phyloP scores from a whole-genome alignment of 2,888 invertebrate genomes.

The Ophion ventricosus region DNA sequence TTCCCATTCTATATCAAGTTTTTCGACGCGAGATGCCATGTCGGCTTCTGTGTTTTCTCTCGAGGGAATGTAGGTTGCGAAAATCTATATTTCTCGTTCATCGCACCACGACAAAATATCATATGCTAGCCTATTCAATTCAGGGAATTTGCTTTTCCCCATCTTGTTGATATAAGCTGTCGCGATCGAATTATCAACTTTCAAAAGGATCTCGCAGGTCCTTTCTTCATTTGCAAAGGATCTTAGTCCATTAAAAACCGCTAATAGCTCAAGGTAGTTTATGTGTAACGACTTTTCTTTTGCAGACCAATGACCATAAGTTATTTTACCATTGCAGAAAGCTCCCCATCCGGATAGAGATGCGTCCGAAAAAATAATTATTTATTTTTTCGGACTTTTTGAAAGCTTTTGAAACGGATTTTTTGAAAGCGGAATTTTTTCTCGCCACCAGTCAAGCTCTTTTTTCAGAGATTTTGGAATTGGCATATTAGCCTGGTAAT shows the following conservation, averaged over 20 bases:
- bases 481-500: conserved; percentile 23
- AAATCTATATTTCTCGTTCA: too few relatives aligned
- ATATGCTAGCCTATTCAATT: not conserved
- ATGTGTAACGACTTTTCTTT: conserved; percentile 35
- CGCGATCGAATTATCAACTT: conserved; percentile 25
- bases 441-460: conserved; percentile 47
- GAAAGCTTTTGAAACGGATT: conserved; percentile 11
- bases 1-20: too few relatives aligned
- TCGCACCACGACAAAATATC: too few relatives aligned
- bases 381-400: too few relatives aligned
- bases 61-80: too few relatives aligned
- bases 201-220: conserved; percentile 12
- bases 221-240: conserved; percentile 3
- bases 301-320: conserved; percentile 34
- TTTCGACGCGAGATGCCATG: too few relatives aligned
- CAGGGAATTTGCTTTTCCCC: conserved; percentile 45
- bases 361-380: conserved; percentile 37
- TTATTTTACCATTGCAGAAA: conserved; percentile 11
- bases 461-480: conserved; percentile 14
- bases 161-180: conserved; percentile 54
- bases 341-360: conserved; percentile 41
- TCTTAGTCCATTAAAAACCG: conserved; percentile 15
- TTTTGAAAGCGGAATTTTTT: not conserved
- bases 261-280: conserved; percentile 17
- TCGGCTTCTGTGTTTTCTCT: too few relatives aligned